Base-by-base conservation (phyloP, 1,140 invertebrate species). In the Drosophila takahashii region DNA sequence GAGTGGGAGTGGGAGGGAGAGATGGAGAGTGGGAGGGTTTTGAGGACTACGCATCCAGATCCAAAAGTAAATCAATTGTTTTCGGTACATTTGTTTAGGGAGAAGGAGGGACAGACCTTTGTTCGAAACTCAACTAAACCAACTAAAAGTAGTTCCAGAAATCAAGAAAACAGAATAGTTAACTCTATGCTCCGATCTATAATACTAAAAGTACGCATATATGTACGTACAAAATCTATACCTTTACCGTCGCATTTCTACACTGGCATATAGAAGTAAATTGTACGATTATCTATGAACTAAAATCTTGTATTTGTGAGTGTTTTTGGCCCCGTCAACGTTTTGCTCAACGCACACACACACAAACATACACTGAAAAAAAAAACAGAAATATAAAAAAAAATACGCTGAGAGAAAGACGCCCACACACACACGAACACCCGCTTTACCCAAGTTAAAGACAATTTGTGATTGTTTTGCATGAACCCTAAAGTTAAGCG, bases 151-250 rank as follows among this genome's bases (percentile, higher is more conserved):
- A 81, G 83, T 86, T 81, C 78, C 78, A 77, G 50, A 72, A 70
- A 58, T 85, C 66, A 71, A 81, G 52, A 44, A 81, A 57, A 81
- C 57, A 59, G 73, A 66, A 87, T 75, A 85, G 81, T 85, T 85
- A 85, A 87, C 81, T 86, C 65, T 78, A 81, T 70, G 81, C 81
- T 87, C 83, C 81, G 81, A 86, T 81, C 83, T 81, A 78, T 78
- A 79, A 47, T 74, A 69, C 51, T 59, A 79, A 65, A 75, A 53
- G 45, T 67, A 56, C 57, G 59, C 56, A 71, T 65, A 61, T 53
- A 71, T 65, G 54, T 53, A 64, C 70, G 62, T 69, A 79, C 54
- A 56, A 62, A 78, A 51, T 57, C 47, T 76, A 77, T 72, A 80
- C 60, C 72, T 62, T 77, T 81, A 85, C 73, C 74, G 79, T 78